Percentiles rank a stretch among this genome's conserved stretches.
phyloP scores from a whole-genome alignment of 37 sponge, comb jelly and placozoan genomes.

The Bolinopsis microptera region DNA sequence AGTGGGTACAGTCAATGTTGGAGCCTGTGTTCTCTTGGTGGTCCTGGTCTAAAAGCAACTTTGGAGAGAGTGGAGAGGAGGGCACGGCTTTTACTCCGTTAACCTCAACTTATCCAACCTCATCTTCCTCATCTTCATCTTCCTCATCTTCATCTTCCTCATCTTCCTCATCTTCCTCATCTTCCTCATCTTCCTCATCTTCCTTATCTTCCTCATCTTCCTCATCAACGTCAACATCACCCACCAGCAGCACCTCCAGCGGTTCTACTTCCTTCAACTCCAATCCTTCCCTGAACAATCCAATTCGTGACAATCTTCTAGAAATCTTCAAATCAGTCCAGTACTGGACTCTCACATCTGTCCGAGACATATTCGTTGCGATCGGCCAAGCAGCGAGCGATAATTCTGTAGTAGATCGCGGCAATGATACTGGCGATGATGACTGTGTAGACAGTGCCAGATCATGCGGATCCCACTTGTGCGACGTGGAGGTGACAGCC shows the following conservation, averaged over 20 bases:
- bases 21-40: background rate
- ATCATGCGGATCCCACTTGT: background rate
- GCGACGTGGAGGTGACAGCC: background rate
- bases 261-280: background rate
- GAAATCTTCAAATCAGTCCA: background rate
- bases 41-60: background rate
- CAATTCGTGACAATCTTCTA: too few relatives aligned
- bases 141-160: background rate
- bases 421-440: background rate
- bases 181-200: background rate
- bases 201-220: background rate
- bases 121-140: background rate
- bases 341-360: background rate
- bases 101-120: background rate
- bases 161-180: background rate
- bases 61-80: background rate
- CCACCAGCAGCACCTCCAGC: background rate
- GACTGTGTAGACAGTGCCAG: slow-evolving; percentile 15
- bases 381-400: background rate
- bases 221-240: background rate
- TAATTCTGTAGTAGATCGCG: background rate
- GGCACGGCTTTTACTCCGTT: background rate
- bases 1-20: background rate
- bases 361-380: background rate
- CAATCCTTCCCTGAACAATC: background rate